A percentile compares a stretch with the other conserved stretches of the same genome.
These are phyloP conservation scores for Periophthalmus modestus DNA, from an alignment of 2,113 vertebrate genomes.

Conservation along the genomic window DNA sequence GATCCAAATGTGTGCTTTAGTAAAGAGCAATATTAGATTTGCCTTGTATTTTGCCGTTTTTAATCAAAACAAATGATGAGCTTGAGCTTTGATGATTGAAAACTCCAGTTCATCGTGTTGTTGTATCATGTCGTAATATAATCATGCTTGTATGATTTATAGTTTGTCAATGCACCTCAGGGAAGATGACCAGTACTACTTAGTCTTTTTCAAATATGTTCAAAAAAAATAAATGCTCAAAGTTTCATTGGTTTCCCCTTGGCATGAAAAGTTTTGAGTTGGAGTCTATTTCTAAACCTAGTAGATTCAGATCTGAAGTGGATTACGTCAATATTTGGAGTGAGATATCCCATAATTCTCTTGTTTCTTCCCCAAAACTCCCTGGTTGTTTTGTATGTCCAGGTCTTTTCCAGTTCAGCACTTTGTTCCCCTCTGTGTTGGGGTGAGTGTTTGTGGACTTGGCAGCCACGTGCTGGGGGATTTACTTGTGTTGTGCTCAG, in stretches of 20 bases:
- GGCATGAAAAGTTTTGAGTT: too few relatives aligned
- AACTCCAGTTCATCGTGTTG: neutral
- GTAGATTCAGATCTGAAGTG: too few relatives aligned
- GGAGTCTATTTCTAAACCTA: too few relatives aligned
- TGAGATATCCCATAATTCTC: conserved; percentile 12
- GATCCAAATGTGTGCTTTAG: neutral
- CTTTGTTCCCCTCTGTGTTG: conserved; percentile 5
- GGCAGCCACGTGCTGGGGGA: conserved; percentile 43
- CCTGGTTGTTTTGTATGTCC: conserved; percentile 53
- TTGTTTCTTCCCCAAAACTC: conserved; percentile 39
- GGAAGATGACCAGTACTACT: too few relatives aligned
- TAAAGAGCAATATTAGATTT: neutral
- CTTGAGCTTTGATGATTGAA: neutral
- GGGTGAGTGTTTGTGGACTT: conserved; percentile 18
- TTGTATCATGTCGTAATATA: neutral
- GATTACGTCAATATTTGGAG: neutral
- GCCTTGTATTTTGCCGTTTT: neutral
- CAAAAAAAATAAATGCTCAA: too few relatives aligned
- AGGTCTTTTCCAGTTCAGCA: conserved; percentile 38
- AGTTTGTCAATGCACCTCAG: too few relatives aligned
- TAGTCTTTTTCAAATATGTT: too few relatives aligned
- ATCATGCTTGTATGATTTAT: too few relatives aligned
- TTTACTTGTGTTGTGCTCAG: conserved; percentile 67
- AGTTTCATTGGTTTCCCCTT: too few relatives aligned
- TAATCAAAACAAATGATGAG: neutral